Base-by-base conservation (phyloP, 2,888 invertebrate species). In the Papilio elwesi region DNA sequence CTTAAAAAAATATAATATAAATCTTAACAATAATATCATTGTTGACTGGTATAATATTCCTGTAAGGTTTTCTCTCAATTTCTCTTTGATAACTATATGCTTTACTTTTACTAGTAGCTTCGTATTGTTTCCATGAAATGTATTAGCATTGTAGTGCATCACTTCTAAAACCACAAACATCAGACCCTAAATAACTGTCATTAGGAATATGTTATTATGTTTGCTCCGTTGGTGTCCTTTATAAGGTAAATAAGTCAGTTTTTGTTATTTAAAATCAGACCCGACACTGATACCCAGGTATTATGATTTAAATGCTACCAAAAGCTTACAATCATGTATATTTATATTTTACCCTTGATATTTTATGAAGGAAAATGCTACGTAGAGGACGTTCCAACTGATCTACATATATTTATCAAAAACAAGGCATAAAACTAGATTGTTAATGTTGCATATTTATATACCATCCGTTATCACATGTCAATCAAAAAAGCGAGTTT, bases 331-430 rank as follows among this genome's bases (percentile, higher is more conserved):
- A 62, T 43, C 38, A 13, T 59, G 43, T 38, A n/a, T 65, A 49
- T 65, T 49, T 65, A 51, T 65, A 65, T 49, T 38, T 65, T 51
- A 51, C 49, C 65, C 65, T 65, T 65, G 65, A 51, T 51, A 51
- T 65, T 65, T 65, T 9, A 59, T 26, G 9, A 26, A 65, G 49
- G 64, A 49, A 65, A 65, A 65, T 65, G 65, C 51, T 65, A 51
- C n/a, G 36, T 49, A 64, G 64, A 65, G 51, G 65, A 65, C 65
- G 36, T 26, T 63, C 47, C 36, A 65, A n/a, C n/a, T 36, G 49
- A 65, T 65, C 65, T 65, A 65, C 49, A 65, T 65, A 49, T 65
- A 9, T 43, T 38, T 49, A 26, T 36, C n/a, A 65, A 51, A 49
- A 65, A 49, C 64, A 49, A 12, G 51, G 36, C 49, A 51, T 36